These are phyloP conservation scores for Scotopteryx bipunctaria DNA, from an alignment of 2,888 invertebrate genomes.

Conservation along the genomic window DNA sequence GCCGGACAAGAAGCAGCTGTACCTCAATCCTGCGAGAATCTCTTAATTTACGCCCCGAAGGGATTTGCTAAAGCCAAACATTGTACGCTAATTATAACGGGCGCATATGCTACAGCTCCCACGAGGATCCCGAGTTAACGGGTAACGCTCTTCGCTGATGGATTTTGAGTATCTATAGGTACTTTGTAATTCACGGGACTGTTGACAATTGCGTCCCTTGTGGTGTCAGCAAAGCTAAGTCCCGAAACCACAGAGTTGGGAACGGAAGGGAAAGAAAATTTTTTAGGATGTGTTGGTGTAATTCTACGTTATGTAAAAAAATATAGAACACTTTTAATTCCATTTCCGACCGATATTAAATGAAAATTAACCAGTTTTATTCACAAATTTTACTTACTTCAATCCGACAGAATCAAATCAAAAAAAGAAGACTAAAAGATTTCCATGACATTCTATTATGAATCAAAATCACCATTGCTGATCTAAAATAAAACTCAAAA, in stretches of 20 bases:
- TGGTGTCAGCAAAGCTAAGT: conserved; percentile 7
- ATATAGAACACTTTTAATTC: no score
- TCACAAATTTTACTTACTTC: no score
- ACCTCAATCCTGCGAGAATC: conserved; percentile 60
- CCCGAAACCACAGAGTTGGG: background rate
- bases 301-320: no score
- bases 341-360: no score
- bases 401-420: no score
- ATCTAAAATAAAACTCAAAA: no score
- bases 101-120: conserved; percentile 75
- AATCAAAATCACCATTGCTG: no score
- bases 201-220: conserved; percentile 5
- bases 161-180: conserved; percentile 19
- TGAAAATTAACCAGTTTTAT: no score
- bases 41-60: conserved; percentile 83
- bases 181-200: background rate
- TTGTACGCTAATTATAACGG: conserved; percentile 83
- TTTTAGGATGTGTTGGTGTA: no score
- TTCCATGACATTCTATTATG: no score
- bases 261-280: background rate
- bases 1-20: conserved; percentile 7
- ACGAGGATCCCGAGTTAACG: conserved; percentile 76
- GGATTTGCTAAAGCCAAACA: conserved; percentile 83
- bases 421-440: no score
- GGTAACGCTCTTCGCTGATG: conserved; percentile 47